Evolutionary conservation across 2,888 invertebrate genomes (phyloP).

Genomic region (Platycheirus albimanus): DNA sequence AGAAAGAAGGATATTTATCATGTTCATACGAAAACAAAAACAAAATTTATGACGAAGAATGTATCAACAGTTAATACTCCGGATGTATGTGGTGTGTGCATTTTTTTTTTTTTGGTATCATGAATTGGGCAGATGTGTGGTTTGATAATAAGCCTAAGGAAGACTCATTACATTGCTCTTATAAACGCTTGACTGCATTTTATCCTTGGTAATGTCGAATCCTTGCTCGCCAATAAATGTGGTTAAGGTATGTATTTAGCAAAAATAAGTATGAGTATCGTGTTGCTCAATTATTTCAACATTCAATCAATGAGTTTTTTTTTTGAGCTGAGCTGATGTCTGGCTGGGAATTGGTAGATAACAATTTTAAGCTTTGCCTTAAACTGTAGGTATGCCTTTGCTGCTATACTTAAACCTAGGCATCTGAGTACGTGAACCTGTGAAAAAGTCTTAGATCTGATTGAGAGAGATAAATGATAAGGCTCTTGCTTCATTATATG

Average conservation of each 20-base stretch:
- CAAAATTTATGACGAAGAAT: slow-evolving; percentile 15
- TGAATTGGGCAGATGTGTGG: slow-evolving; percentile 64
- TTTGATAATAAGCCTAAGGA: slow-evolving; percentile 20
- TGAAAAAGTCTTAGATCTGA: too few species aligned
- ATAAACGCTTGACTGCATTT: slow-evolving; percentile 14
- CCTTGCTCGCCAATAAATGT: slow-evolving; percentile 10
- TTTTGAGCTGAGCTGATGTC: too few species aligned
- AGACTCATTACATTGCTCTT: slow-evolving; percentile 27
- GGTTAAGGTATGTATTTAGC: slow-evolving; percentile 54
- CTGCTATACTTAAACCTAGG: too few species aligned
- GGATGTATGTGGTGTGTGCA: slow-evolving; percentile 45
- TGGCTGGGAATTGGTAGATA: too few species aligned
- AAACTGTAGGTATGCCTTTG: too few species aligned
- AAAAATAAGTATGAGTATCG: neutral
- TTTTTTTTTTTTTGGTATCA: slow-evolving; percentile 9
- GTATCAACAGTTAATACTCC: slow-evolving; percentile 57
- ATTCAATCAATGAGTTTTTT: neutral
- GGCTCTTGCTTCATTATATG: too few species aligned
- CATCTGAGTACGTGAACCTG: too few species aligned
- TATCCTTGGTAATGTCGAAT: slow-evolving; percentile 6
- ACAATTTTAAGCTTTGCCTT: too few species aligned
- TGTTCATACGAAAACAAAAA: slow-evolving; percentile 2
- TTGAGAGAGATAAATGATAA: too few species aligned
- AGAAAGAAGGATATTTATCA: slow-evolving; percentile 61
- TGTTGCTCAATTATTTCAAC: slow-evolving; percentile 3